Percentiles rank a stretch among this genome's conserved stretches.
phyloP scores from a whole-genome alignment of 2,888 invertebrate species.

The Sarcophaga subvicina region DNA sequence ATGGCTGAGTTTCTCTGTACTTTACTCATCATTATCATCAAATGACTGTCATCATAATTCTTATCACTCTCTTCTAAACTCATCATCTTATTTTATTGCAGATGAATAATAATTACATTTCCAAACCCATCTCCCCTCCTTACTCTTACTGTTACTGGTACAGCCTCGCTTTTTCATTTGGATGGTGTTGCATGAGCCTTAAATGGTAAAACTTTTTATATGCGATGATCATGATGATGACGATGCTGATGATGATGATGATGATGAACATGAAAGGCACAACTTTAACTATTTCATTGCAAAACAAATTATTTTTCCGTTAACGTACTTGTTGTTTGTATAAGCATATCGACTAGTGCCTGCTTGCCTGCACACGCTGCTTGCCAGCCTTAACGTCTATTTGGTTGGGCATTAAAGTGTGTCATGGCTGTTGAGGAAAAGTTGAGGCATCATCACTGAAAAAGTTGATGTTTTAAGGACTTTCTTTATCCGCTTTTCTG shows the following conservation, averaged over 20 bases:
- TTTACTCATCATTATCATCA: too few species aligned
- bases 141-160: too few species aligned
- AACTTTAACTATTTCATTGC: neutral
- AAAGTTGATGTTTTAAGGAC: conserved; percentile 5
- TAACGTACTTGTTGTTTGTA: too few species aligned
- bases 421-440: conserved; percentile 8
- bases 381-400: neutral
- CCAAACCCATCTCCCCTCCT: too few species aligned
- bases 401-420: neutral
- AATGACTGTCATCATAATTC: too few species aligned
- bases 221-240: neutral
- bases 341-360: too few species aligned
- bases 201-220: neutral
- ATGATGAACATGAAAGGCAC: neutral
- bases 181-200: too few species aligned
- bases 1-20: too few species aligned
- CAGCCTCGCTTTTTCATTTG: neutral
- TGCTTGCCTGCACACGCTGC: neutral
- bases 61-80: too few species aligned
- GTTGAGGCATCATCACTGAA: neutral
- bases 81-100: too few species aligned
- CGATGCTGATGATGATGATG: neutral
- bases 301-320: neutral
- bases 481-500: neutral
- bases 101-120: too few species aligned